Evolutionary conservation across 2,113 vertebrate species (phyloP), one percentile per base, ranked within the genome.

Genomic region (Stigmatopora nigra): DNA sequence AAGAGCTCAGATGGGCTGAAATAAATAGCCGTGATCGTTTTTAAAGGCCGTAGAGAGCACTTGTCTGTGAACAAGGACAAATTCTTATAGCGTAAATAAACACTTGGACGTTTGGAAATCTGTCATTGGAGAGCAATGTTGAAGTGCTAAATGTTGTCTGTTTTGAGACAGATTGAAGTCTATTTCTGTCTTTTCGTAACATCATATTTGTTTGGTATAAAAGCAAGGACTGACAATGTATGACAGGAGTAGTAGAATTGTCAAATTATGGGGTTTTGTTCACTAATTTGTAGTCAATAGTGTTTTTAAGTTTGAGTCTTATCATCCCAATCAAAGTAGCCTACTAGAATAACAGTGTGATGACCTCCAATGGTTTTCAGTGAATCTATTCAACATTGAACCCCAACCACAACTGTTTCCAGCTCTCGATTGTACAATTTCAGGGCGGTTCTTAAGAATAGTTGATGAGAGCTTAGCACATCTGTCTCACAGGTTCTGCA

Each of bases 11-110:
- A 61, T 62, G 84, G 70, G 86, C 38, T 70, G 67, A 70, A 72
- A 82, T 88, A 84, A 86, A 86, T 81, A 82, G 63, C 68, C 69
- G 44, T 45, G 71, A 78, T 83, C 73, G 79, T 82, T 78, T 80
- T 84, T 75, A 69, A 69, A 77, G 61, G 67, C 78, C 58, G 0
- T 48, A 7, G 82, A 84, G 82, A 80, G 78, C 66, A 74, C 78
- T 80, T 65, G 70, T 80, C 70, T 68, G 66, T 59, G 56, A 60
- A 66, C 52, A 72, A 65, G 63, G 47, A 64, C 76, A 69, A 76
- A 78, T 78, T 78, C 70, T 77, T 52, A 66, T 56, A 70, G 81
- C 76, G 80, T 81, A 86, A 84, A 81, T 79, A 85, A 84, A 85
- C 74, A 72, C 68, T 77, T 60, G 66, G 60, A 68, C 62, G 72